Evolutionary conservation across 35 echinoderm and acorn worm genomes (phyloP).

Genomic region (Apostichopus parvimensis): DNA sequence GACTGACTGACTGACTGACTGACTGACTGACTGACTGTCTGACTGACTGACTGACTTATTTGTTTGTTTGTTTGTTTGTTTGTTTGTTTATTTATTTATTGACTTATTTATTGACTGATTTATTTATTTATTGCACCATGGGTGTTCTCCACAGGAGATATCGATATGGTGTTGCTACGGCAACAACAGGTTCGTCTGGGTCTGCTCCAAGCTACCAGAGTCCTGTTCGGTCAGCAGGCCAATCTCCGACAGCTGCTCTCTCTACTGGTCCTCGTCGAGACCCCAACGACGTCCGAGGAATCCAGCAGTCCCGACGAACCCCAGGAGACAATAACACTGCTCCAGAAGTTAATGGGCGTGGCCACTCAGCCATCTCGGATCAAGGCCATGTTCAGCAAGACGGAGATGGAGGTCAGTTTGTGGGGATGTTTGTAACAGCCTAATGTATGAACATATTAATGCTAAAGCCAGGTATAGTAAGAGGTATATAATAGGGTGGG

Average conservation of each 20-base stretch:
- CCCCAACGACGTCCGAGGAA: constrained; percentile 51
- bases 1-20: too few relatives aligned
- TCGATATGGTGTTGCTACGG: constrained; percentile 73
- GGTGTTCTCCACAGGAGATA: constrained; percentile 37
- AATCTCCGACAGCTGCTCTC: constrained; percentile 87
- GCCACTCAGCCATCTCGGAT: constrained; percentile 96
- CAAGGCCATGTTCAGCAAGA: constrained; percentile 88
- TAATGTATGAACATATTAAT: too few relatives aligned
- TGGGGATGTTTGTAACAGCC: too few relatives aligned
- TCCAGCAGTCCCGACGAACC: constrained; percentile 54
- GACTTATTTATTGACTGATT: too few relatives aligned
- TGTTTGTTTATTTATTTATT: too few relatives aligned
- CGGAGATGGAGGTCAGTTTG: constrained; percentile 81
- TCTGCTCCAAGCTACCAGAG: constrained; percentile 80
- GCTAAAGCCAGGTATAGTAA: too few relatives aligned
- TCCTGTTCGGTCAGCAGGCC: constrained; percentile 80
- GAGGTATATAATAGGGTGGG: too few relatives aligned
- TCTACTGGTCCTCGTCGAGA: constrained; percentile 34
- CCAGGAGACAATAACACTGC: constrained; percentile 48
- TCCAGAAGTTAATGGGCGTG: constrained; percentile 91
- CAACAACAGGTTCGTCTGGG: constrained; percentile 91
- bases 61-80: too few relatives aligned
- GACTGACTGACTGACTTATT: too few relatives aligned
- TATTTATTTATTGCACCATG: too few relatives aligned
- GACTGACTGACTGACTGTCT: too few relatives aligned